These are phyloP conservation scores for sheep (Ovis aries) DNA, from an alignment of 2,113 vertebrate genomes.

Conservation along the genomic window ARS-UI_Ramb_v3.0 NC_056076.1:1331001-1331500, in stretches of 20 bases:
- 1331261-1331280: rapidly evolving
- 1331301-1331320: neutral
- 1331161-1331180: rapidly evolving
- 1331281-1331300: neutral
- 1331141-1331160: neutral
- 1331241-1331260: neutral
- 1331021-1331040: rapidly evolving
- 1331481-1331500: rapidly evolving
- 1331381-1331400: no score
- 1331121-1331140: neutral
- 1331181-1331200: neutral
- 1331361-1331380: no score
- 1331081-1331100: neutral
- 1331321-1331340: neutral
- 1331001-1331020: neutral
- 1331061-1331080: neutral
- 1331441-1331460: no score
- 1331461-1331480: neutral
- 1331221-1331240: rapidly evolving
- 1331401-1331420: no score
- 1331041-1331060: rapidly evolving
- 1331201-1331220: no score
- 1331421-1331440: no score
- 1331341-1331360: no score
- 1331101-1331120: neutral